Evolutionary conservation across 1,140 invertebrate genomes (phyloP).

Genomic region (Trichonephila clavipes): DNA sequence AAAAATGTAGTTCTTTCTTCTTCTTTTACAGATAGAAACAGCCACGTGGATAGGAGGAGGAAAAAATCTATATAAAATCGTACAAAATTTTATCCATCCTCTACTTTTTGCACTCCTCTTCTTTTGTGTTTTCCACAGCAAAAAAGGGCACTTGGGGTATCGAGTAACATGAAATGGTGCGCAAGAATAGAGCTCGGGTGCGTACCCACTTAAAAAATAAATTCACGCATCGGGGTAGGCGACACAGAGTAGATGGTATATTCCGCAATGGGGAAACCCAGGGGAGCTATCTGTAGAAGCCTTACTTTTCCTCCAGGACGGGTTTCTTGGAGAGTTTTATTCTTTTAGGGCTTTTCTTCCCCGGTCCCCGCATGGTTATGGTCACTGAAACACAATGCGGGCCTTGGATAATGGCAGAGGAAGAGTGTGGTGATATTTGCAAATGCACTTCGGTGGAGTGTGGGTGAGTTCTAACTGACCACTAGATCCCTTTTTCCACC

Average conservation of each 20-base stretch:
- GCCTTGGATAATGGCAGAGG: neutral
- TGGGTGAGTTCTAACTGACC: conserved; percentile 7
- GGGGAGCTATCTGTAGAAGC: conserved; percentile 4
- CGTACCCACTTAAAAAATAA: conserved; percentile 58
- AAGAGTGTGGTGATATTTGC: conserved; percentile 3
- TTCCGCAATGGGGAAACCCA: neutral
- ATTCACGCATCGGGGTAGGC: neutral
- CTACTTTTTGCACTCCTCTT: conserved; percentile 4
- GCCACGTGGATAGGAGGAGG: conserved; percentile 3
- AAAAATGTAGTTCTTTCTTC: neutral
- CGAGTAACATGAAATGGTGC: conserved; percentile 11
- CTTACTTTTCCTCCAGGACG: neutral
- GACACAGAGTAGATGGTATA: neutral
- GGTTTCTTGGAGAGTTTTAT: neutral
- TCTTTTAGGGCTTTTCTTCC: conserved; percentile 3
- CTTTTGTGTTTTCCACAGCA: neutral
- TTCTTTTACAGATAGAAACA: neutral
- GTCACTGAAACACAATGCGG: conserved; percentile 18
- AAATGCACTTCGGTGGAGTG: neutral
- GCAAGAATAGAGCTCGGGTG: neutral
- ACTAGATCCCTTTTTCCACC: neutral
- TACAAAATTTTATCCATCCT: conserved; percentile 33
- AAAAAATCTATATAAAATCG: neutral
- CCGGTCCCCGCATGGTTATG: neutral
- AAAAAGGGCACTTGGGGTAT: conserved; percentile 35